Conservation (phyloP, 2,113 vertebrate genomes). For the Malurus cyaneus region DNA sequence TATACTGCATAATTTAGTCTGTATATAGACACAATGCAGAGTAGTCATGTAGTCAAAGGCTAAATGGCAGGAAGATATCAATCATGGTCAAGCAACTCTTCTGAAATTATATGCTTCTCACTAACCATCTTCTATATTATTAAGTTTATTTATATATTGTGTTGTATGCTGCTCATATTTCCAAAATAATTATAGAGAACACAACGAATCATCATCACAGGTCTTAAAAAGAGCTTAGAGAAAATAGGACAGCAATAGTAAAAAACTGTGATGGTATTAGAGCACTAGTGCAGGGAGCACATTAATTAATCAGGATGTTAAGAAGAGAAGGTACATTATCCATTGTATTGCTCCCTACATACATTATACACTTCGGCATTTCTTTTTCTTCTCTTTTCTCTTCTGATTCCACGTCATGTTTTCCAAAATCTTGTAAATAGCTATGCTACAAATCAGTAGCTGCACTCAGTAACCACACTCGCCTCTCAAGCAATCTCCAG, state of each 20-base stretch:
- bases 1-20: constrained; percentile 28
- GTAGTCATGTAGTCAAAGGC: neutral
- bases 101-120: constrained; percentile 41
- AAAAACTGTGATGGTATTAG: neutral
- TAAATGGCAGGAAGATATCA: neutral
- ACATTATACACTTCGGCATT: neutral
- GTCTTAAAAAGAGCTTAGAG: neutral
- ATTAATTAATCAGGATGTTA: neutral
- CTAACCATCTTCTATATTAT: neutral
- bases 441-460: neutral
- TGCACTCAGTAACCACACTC: neutral
- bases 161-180: neutral
- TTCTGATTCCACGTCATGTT: neutral
- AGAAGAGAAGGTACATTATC: neutral
- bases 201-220: neutral
- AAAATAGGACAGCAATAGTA: neutral
- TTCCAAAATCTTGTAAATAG: neutral
- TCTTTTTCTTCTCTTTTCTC: neutral
- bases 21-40: constrained; percentile 12
- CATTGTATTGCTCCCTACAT: neutral
- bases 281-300: neutral
- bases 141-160: constrained; percentile 9
- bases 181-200: neutral
- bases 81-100: constrained; percentile 47
- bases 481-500: neutral